Base-by-base conservation (phyloP, 2,113 vertebrate species). In the Merops nubicus region DNA sequence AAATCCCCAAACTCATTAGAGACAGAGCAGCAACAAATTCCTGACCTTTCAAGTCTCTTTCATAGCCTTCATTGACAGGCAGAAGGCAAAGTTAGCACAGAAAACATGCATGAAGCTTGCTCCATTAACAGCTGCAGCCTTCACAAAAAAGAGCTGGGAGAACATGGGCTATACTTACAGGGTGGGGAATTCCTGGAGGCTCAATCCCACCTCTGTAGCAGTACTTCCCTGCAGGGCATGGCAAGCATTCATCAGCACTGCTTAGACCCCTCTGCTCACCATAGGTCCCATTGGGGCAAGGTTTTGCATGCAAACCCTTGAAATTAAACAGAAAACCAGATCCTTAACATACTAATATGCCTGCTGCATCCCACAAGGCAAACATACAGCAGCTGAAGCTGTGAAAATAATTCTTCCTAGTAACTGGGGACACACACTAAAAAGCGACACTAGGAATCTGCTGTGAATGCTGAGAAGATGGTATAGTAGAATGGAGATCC, bases 261-360 rank as follows among this genome's bases (percentile, higher is more conserved):
- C 98, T 96, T 18, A 99, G 96, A 36, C 99, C 99, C 34, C 97
- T 97, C 59, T 89, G 95, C 34, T 93, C 97, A 29, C 98, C 69
- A 20, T 98, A 99, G 20, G 98, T 99, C 56, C 99, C 99, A 54
- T 98, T 99, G 16, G 99, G 99, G 82, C 99, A 99, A 11, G 98
- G 97, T 70, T 97, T 93, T 8, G 98, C 98, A 47, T 97, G 98
- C 13, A 98, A 98, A 64, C 98, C 98, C 99, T 99, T 57, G 47
- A 74, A 51, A 42, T 0, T 7, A 34, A 73, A 62, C 0, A 59
- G 29, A 29, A 86, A 68, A 84, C 45, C 1, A 6, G 12, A 2
- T 15, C 5, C 83, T 42, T 25, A 53, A 15, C 8, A 36, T 1
- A 16, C 19, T 14, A 5, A 47, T 28, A 9, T 1, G 15, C 45